Conservation (phyloP, 2,888 invertebrate genomes). For the Prenolepis imparis region DNA sequence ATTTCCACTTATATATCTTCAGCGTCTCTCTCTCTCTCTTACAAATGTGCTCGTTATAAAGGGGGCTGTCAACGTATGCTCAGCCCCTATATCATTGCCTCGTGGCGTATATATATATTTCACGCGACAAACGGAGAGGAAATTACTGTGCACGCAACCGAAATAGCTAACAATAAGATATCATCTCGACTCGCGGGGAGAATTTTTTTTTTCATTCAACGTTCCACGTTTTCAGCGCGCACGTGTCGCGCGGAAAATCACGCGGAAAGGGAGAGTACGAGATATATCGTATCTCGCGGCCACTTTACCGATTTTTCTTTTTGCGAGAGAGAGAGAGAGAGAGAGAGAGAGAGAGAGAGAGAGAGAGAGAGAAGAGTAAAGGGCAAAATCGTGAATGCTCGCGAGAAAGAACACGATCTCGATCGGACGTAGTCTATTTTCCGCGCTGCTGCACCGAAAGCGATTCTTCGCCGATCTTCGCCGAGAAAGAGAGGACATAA, state of each 20-base stretch:
- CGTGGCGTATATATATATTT: neutral
- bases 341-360: neutral
- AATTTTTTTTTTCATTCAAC: conserved; percentile 28
- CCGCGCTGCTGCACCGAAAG: conserved; percentile 58
- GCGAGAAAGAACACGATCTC: conserved; percentile 38
- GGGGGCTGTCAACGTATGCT: conserved; percentile 19
- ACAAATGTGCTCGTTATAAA: conserved; percentile 30
- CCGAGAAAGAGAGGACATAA: conserved; percentile 4
- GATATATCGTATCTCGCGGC: neutral
- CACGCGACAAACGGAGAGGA: conserved; percentile 4
- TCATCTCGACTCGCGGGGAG: neutral
- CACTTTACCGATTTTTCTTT: conserved; percentile 18
- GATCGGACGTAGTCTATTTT: conserved; percentile 57
- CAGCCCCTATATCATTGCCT: neutral
- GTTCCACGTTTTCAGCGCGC: neutral
- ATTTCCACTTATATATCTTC: conserved; percentile 49
- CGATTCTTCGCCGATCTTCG: conserved; percentile 16
- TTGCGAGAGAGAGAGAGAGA: neutral
- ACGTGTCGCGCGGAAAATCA: conserved; percentile 15
- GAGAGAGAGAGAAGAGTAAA: neutral
- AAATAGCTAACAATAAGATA: conserved; percentile 26
- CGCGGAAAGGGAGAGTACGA: neutral
- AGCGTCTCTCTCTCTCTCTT: neutral
- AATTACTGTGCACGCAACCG: conserved; percentile 22
- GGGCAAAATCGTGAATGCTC: conserved; percentile 2